Percentiles rank a stretch among this genome's conserved stretches.
Conservation (phyloP, 2,888 invertebrate genomes). For the Serrognathus titanus region DNA sequence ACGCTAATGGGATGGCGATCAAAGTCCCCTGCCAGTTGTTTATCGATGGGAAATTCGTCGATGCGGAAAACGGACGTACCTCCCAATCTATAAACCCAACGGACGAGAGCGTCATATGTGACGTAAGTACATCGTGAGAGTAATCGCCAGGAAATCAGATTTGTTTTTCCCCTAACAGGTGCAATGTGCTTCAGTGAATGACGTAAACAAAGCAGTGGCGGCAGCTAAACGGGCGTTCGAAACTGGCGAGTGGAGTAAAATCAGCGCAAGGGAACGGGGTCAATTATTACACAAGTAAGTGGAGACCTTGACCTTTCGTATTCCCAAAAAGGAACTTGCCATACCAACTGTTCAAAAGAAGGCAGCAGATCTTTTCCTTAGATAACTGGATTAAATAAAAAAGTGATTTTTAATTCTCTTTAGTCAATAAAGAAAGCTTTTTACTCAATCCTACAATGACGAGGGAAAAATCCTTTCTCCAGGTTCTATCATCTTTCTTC, state of each 20-base stretch:
- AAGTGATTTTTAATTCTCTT: too few species aligned
- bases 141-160: background rate
- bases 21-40: slow-evolving; percentile 88
- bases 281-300: slow-evolving; percentile 70
- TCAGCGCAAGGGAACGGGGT: slow-evolving; percentile 89
- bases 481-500: too few species aligned
- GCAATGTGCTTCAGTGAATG: slow-evolving; percentile 66
- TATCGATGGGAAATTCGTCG: slow-evolving; percentile 85
- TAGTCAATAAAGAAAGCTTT: too few species aligned
- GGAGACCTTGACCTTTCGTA: too few species aligned
- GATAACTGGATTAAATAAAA: too few species aligned
- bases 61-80: slow-evolving; percentile 65
- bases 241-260: slow-evolving; percentile 89
- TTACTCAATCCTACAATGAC: too few species aligned
- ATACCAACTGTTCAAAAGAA: too few species aligned
- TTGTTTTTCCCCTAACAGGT: slow-evolving; percentile 42
- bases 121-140: slow-evolving; percentile 46
- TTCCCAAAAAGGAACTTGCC: too few species aligned
- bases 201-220: slow-evolving; percentile 84
- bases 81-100: slow-evolving; percentile 77
- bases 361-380: too few species aligned
- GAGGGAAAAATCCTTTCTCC: too few species aligned
- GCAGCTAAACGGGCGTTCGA: slow-evolving; percentile 88
- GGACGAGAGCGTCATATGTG: slow-evolving; percentile 76
- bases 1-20: slow-evolving; percentile 80